A percentile compares a stretch with the other conserved stretches of the same genome.
Conservation (phyloP, 2,113 vertebrate genomes). For the Hiodon tergisus region DNA sequence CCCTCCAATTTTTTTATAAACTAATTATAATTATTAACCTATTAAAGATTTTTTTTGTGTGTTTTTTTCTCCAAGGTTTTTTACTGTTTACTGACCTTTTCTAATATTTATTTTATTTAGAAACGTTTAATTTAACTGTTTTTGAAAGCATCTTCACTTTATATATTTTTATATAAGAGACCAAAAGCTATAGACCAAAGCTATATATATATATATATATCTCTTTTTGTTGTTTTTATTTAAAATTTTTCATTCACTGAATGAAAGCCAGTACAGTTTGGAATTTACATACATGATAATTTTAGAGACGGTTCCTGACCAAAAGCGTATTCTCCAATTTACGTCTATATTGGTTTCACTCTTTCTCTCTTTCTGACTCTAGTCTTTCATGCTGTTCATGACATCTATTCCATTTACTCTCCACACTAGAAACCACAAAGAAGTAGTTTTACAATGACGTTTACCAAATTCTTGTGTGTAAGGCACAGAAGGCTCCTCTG, state of each 20-base stretch:
- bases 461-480: too few relatives aligned
- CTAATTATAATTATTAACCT: too few relatives aligned
- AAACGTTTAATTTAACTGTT: too few relatives aligned
- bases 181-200: too few relatives aligned
- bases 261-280: conserved; percentile 49
- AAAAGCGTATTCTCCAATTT: conserved; percentile 71
- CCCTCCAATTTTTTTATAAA: too few relatives aligned
- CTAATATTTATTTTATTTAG: too few relatives aligned
- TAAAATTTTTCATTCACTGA: conserved; percentile 41
- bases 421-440: too few relatives aligned
- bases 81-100: too few relatives aligned
- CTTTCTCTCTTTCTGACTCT: conserved; percentile 34
- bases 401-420: not conserved
- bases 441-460: too few relatives aligned
- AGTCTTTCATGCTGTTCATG: conserved; percentile 33
- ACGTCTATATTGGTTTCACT: conserved; percentile 62
- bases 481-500: not conserved
- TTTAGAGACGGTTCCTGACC: conserved; percentile 71
- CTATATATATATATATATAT: conserved; percentile 19
- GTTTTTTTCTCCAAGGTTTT: too few relatives aligned
- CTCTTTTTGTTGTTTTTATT: conserved; percentile 35
- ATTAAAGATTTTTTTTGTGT: too few relatives aligned
- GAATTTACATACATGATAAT: conserved; percentile 68
- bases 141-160: conserved; percentile 34
- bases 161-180: too few relatives aligned